A percentile compares a stretch with the other conserved stretches of the same genome.
Evolutionary conservation across 2,888 invertebrate species (phyloP).

Genomic region (Sabellastarte sp.): DNA sequence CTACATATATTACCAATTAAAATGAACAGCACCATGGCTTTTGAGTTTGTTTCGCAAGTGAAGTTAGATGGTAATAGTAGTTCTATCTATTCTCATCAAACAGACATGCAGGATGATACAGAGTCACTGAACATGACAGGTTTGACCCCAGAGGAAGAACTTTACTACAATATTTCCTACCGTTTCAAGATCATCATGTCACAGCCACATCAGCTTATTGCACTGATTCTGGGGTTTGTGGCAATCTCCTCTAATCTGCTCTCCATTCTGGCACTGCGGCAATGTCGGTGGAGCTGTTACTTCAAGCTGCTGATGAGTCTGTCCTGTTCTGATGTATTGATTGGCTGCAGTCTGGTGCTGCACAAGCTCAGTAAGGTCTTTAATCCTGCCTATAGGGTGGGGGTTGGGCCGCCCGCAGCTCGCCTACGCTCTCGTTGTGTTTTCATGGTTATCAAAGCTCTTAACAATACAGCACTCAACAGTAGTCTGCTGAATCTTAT

Average conservation of each 20-base stretch:
- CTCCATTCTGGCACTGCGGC: slow-evolving; percentile 40
- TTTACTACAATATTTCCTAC: too few species aligned
- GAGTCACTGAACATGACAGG: too few species aligned
- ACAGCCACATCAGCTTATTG: too few species aligned
- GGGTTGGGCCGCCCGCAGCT: slow-evolving; percentile 21
- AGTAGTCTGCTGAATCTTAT: slow-evolving; percentile 33
- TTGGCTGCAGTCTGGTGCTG: slow-evolving; percentile 37
- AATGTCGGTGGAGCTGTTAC: slow-evolving; percentile 36
- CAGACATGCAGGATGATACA: too few species aligned
- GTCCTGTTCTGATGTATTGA: slow-evolving; percentile 39
- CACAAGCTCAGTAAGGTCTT: slow-evolving; percentile 38
- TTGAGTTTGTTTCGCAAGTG: too few species aligned
- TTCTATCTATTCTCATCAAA: too few species aligned
- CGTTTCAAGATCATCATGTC: too few species aligned
- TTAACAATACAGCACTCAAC: slow-evolving; percentile 40
- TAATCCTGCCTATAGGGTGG: slow-evolving; percentile 18
- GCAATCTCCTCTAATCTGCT: slow-evolving; percentile 36
- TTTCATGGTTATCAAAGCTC: slow-evolving; percentile 34
- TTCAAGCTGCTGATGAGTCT: slow-evolving; percentile 44
- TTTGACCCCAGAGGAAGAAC: too few species aligned
- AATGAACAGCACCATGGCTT: too few species aligned
- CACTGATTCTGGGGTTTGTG: slow-evolving; percentile 28
- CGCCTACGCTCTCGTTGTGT: slow-evolving; percentile 35
- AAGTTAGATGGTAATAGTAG: too few species aligned
- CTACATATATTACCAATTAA: too few species aligned